phyloP scores from a whole-genome alignment of 2,888 invertebrate species.

The Acanthosoma haemorrhoidale region DNA sequence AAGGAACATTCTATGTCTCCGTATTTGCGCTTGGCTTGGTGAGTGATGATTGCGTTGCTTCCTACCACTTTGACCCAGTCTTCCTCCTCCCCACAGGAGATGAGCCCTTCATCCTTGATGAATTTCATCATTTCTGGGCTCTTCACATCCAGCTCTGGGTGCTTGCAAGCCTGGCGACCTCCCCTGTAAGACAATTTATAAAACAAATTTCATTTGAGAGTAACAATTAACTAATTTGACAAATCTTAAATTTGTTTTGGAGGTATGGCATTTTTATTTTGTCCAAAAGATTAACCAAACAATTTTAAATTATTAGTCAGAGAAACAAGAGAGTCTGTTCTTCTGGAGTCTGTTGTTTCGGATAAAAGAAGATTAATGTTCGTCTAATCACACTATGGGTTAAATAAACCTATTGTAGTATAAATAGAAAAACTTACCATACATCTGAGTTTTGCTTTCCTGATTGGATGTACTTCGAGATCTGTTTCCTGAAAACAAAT shows the following conservation, averaged over 20 bases:
- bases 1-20: constrained; percentile 54
- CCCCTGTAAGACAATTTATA: constrained; percentile 28
- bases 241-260: too few species aligned
- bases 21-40: constrained; percentile 47
- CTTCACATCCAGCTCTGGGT: constrained; percentile 60
- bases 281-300: neutral
- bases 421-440: constrained; percentile 22
- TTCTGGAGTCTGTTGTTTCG: too few species aligned
- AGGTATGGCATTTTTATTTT: too few species aligned
- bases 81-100: constrained; percentile 58
- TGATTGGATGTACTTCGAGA: constrained; percentile 16
- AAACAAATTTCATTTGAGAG: neutral
- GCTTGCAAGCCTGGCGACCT: constrained; percentile 52
- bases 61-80: constrained; percentile 79
- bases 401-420: too few species aligned
- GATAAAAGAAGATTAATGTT: too few species aligned
- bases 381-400: too few species aligned
- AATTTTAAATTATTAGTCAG: too few species aligned
- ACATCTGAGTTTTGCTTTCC: constrained; percentile 10
- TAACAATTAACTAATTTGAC: too few species aligned
- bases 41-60: constrained; percentile 53
- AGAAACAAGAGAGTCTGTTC: too few species aligned
- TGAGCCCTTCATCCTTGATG: constrained; percentile 56
- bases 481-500: constrained; percentile 15
- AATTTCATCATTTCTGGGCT: constrained; percentile 70